Percentiles rank a stretch among this genome's conserved stretches.
These are phyloP conservation scores for Macrophya annulata DNA, from an alignment of 2,888 invertebrate species.

Conservation along the genomic window DNA sequence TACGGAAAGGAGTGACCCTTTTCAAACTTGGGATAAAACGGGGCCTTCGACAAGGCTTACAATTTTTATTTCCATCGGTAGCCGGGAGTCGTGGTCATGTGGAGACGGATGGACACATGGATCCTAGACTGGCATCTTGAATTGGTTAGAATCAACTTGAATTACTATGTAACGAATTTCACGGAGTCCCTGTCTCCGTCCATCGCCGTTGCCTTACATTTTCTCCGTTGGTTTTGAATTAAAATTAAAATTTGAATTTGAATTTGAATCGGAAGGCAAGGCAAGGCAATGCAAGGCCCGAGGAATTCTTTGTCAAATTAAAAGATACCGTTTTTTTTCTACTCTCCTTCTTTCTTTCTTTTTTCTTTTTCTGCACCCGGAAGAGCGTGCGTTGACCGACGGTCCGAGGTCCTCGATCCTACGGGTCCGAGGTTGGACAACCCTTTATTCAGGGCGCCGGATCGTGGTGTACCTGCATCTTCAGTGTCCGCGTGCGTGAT, in stretches of 20 bases:
- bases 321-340: constrained; percentile 58
- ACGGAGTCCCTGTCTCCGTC: constrained; percentile 1
- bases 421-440: constrained; percentile 52
- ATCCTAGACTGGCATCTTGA: constrained; percentile 64
- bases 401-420: constrained; percentile 20
- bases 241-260: constrained; percentile 62
- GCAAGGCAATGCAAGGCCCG: constrained; percentile 58
- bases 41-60: constrained; percentile 62
- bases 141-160: constrained; percentile 60
- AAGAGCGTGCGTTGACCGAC: constrained; percentile 58
- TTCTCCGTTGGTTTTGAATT: constrained; percentile 31
- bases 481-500: constrained; percentile 35
- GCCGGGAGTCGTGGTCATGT: constrained; percentile 43
- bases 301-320: constrained; percentile 64
- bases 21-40: constrained; percentile 67
- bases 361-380: constrained; percentile 59
- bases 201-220: constrained; percentile 26
- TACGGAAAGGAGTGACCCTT: constrained; percentile 62
- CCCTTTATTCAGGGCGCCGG: constrained; percentile 59
- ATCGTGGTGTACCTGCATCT: constrained; percentile 50
- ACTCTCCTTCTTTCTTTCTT: neutral
- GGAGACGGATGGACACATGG: constrained; percentile 59
- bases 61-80: constrained; percentile 62
- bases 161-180: constrained; percentile 67
- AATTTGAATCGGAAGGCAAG: constrained; percentile 63